Percentiles rank a stretch among this genome's conserved stretches.
Conservation (phyloP, 2,113 vertebrate species). For the Clarias macrocephalus region DNA sequence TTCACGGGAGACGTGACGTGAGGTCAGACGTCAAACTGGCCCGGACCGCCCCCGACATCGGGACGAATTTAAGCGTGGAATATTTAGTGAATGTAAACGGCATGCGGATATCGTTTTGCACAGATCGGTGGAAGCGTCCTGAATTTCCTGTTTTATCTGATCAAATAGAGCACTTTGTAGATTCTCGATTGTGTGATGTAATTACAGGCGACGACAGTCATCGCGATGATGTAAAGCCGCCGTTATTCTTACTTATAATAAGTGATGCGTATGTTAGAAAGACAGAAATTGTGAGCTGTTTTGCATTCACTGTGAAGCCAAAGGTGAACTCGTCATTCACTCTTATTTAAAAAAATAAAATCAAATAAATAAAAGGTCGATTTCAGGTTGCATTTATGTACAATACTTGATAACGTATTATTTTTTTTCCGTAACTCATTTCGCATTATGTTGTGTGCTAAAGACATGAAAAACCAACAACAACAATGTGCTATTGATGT, state of each 20-base stretch:
- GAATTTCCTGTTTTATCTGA: slow-evolving; percentile 25
- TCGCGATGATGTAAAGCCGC: background rate
- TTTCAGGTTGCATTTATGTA: slow-evolving; percentile 27
- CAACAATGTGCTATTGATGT: background rate
- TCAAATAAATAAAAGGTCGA: background rate
- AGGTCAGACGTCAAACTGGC: background rate
- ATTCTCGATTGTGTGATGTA: slow-evolving; percentile 31
- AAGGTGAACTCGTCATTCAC: slow-evolving; percentile 50
- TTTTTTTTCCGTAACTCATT: background rate
- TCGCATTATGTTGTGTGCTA: slow-evolving; percentile 3
- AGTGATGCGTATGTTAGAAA: background rate
- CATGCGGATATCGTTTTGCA: slow-evolving; percentile 40
- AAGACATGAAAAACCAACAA: background rate
- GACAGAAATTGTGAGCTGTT: slow-evolving; percentile 16
- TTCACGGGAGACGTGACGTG: background rate
- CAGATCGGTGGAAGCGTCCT: slow-evolving; percentile 46
- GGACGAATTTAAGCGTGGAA: background rate
- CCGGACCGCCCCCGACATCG: background rate
- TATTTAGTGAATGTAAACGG: slow-evolving; percentile 49
- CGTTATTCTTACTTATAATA: background rate
- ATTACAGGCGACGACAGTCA: background rate
- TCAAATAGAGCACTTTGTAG: slow-evolving; percentile 43
- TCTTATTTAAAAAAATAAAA: slow-evolving; percentile 2
- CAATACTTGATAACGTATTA: background rate
- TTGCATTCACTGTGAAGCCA: slow-evolving; percentile 67